Evolutionary conservation across 2,888 invertebrate species (phyloP).

Genomic region (Volucella inflata): DNA sequence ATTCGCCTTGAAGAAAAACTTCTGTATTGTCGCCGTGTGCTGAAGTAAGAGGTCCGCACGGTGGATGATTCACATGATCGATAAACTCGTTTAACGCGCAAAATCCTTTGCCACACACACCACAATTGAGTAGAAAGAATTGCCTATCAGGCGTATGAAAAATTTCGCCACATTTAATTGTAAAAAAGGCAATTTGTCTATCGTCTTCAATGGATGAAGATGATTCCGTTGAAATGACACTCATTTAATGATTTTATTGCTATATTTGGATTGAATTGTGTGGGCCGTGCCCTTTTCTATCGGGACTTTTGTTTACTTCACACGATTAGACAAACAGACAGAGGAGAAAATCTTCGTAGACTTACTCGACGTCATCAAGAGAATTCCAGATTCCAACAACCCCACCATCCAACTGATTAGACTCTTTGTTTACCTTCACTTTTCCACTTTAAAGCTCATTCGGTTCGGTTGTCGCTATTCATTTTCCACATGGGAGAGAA

Average conservation of each 20-base stretch:
- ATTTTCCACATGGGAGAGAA: constrained; percentile 18
- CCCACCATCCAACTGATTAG: constrained; percentile 25
- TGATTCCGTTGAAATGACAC: constrained; percentile 27
- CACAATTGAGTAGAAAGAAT: constrained; percentile 54
- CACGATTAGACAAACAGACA: neutral
- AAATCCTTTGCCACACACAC: constrained; percentile 59
- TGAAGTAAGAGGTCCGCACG: constrained; percentile 23
- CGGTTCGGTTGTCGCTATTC: neutral
- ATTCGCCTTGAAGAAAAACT: constrained; percentile 14
- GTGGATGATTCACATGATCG: constrained; percentile 56
- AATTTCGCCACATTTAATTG: constrained; percentile 62
- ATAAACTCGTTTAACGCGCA: constrained; percentile 59
- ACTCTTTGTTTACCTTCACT: constrained; percentile 60
- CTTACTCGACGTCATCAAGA: constrained; percentile 39
- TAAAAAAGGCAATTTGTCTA: constrained; percentile 53
- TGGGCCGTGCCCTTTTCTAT: constrained; percentile 26
- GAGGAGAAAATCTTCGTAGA: constrained; percentile 18
- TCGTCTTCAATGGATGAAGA: constrained; percentile 29
- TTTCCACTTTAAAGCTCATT: constrained; percentile 33
- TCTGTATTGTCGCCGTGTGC: neutral
- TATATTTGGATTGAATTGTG: neutral
- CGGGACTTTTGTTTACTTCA: constrained; percentile 28
- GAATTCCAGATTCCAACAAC: constrained; percentile 22
- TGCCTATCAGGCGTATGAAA: constrained; percentile 61
- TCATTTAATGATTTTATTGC: constrained; percentile 26